Percentiles rank a stretch among this genome's conserved stretches.
These are phyloP conservation scores for Rissa tridactyla DNA, from an alignment of 2,113 vertebrate species.

Conservation along the genomic window DNA sequence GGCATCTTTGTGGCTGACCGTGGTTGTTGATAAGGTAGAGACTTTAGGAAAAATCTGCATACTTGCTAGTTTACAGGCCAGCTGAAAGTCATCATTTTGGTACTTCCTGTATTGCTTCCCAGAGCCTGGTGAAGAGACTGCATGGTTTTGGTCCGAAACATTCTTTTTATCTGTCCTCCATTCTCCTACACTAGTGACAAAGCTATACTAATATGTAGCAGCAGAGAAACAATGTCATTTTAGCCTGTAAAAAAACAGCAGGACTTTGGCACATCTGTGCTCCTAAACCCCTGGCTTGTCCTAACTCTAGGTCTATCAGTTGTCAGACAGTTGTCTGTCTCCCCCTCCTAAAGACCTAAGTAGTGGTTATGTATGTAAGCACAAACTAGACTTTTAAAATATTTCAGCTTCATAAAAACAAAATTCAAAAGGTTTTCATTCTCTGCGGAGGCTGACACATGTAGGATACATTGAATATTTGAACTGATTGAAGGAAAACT, in stretches of 20 bases:
- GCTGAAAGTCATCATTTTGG: not conserved
- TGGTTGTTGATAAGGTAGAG: not conserved
- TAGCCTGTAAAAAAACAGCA: not conserved
- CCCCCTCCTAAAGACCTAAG: not conserved
- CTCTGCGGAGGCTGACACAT: not conserved
- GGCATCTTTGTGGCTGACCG: not conserved
- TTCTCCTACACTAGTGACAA: not conserved
- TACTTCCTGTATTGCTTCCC: not conserved
- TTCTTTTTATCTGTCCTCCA: not conserved
- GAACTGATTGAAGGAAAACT: not conserved
- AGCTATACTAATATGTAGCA: not conserved
- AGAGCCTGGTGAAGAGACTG: not conserved
- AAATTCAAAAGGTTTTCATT: not conserved
- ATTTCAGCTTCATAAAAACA: not conserved
- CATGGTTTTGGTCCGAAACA: not conserved
- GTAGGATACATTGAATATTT: not conserved
- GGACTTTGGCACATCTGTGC: not conserved
- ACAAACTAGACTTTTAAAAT: not conserved
- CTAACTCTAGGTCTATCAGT: not conserved
- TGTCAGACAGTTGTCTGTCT: not conserved
- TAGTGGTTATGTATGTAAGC: not conserved
- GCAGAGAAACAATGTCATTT: not conserved
- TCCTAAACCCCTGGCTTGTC: not conserved
- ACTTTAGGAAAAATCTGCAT: not conserved
- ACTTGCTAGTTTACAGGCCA: not conserved